Evolutionary conservation across 2,888 invertebrate genomes (phyloP).

Genomic region (Chrysotoxum bicinctum): DNA sequence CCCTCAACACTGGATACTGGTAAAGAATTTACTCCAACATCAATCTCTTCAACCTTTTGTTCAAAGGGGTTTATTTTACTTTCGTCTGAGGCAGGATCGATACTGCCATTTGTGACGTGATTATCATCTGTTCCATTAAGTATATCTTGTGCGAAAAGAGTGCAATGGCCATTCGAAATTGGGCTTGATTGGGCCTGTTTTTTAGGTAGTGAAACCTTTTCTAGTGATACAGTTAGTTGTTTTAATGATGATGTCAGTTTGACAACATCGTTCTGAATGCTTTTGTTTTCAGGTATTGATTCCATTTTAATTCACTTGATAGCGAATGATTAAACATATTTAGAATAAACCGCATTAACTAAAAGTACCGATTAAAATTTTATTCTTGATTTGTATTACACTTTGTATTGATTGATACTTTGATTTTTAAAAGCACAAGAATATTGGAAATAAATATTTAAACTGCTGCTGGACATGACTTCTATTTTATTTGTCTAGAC

Average conservation of each 20-base stretch:
- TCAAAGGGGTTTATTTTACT: slow-evolving; percentile 64
- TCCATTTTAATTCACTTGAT: slow-evolving; percentile 40
- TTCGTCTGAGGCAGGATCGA: neutral
- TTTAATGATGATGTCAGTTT: slow-evolving; percentile 26
- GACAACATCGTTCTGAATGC: slow-evolving; percentile 10
- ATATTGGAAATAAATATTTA: neutral
- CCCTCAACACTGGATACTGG: slow-evolving; percentile 60
- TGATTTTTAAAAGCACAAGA: neutral
- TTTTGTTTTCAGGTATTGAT: slow-evolving; percentile 18
- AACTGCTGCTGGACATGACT: neutral
- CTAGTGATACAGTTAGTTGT: neutral
- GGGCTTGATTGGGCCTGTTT: slow-evolving; percentile 10
- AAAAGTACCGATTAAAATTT: neutral
- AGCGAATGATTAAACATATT: neutral
- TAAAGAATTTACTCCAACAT: slow-evolving; percentile 16
- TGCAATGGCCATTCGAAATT: slow-evolving; percentile 49
- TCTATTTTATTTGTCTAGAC: neutral
- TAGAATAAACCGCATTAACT: neutral
- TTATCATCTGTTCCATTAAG: slow-evolving; percentile 38
- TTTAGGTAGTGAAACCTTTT: slow-evolving; percentile 44
- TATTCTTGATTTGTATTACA: neutral
- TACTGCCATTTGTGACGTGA: slow-evolving; percentile 44
- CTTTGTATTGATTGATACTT: neutral
- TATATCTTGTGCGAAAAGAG: neutral
- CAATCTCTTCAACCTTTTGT: slow-evolving; percentile 43